Base-by-base conservation (phyloP, 2,113 vertebrate genomes). In the Prochilodus magdalenae region DNA sequence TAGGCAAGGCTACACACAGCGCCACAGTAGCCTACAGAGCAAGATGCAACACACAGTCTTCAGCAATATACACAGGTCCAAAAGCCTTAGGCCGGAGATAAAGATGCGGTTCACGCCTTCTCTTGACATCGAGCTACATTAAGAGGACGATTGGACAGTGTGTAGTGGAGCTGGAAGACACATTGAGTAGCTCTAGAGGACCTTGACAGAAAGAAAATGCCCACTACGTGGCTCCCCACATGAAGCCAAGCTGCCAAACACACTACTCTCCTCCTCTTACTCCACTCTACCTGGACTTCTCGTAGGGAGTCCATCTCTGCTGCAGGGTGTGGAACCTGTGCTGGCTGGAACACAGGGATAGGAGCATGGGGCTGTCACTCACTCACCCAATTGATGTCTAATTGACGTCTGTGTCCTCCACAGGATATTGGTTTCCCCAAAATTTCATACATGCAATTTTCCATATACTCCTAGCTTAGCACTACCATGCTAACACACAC, bases 261-360 rank as follows among this genome's bases (percentile, higher is more conserved):
- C 80, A 87, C 80, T 83, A 87, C 67, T 66, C 73, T 63, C 84
- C 70, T 74, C 49, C 36, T 79, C 77, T 49, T 81, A 79, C 76
- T 63, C 77, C 66, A 85, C 84, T 83, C 84, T 89, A 88, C 87
- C 89, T 89, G 83, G 84, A 86, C 79, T 87, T 90, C 76, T 86
- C 85, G 87, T 88, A 88, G 11, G 87, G 86, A 83, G 86, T 84
- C 89, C 87, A 88, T 66, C 87, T 88, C 87, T 86, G 79, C 80
- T 90, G 89, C 84, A 88, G 84, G 84, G 83, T 87, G 83, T 86
- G 80, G 83, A 79, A 86, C 83, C 87, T 90, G 87, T 87, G 81
- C 84, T 84, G 82, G 83, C 89, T 90, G 89, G 84, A 87, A 90
- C 84, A 90, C 44, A 90, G 85, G 83, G 72, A 85, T 67, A 83